phyloP scores from a whole-genome alignment of 2,888 invertebrate genomes.

The Brachyopa scutellaris region DNA sequence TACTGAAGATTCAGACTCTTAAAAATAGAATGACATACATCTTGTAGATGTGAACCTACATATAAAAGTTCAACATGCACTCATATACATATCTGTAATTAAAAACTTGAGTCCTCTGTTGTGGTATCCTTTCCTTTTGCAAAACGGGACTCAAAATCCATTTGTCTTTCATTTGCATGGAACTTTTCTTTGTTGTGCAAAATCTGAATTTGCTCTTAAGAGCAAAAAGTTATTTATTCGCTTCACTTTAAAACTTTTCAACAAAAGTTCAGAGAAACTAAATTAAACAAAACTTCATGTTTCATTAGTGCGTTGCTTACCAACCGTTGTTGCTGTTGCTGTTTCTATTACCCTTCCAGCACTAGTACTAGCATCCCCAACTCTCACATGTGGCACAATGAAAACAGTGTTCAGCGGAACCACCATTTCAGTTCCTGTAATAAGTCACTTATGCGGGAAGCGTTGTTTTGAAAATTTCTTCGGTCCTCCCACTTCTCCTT shows the following conservation, averaged over 20 bases:
- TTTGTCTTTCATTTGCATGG: neutral
- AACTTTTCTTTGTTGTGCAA: slow-evolving; percentile 2
- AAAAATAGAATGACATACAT: no score
- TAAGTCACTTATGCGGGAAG: slow-evolving; percentile 39
- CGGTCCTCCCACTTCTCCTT: neutral
- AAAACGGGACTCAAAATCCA: neutral
- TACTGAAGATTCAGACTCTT: no score
- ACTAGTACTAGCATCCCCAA: neutral
- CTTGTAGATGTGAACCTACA: no score
- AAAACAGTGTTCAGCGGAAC: slow-evolving; percentile 14
- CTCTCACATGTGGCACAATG: neutral
- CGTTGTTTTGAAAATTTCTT: neutral
- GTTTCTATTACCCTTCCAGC: no score
- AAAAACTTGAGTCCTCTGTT: no score
- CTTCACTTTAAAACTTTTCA: slow-evolving; percentile 21
- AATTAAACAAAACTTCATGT: slow-evolving; percentile 45
- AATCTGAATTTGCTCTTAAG: no score
- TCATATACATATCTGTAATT: no score
- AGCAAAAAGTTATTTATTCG: slow-evolving; percentile 28
- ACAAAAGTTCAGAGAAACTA: slow-evolving; percentile 40
- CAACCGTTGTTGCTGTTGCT: slow-evolving; percentile 17
- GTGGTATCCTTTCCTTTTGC: neutral
- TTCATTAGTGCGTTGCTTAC: slow-evolving; percentile 32
- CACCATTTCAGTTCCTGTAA: slow-evolving; percentile 23
- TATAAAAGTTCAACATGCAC: no score